phyloP scores from a whole-genome alignment of 2,113 vertebrate genomes.

The Canis aureus region DNA sequence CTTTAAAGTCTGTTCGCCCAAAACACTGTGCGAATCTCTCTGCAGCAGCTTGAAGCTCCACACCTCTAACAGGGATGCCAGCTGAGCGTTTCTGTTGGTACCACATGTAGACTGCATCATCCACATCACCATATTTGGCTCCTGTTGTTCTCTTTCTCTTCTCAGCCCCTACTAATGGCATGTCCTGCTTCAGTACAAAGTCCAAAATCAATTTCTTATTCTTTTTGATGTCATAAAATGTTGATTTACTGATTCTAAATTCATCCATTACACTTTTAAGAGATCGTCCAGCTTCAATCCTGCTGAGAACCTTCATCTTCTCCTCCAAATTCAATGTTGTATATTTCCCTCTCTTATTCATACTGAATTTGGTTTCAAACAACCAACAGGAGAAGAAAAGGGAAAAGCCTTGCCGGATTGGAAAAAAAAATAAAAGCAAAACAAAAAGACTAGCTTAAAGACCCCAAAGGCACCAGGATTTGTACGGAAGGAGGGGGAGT shows the following conservation, averaged over 20 bases:
- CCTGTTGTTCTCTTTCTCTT: slow-evolving; percentile 70
- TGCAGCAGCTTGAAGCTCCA: slow-evolving; percentile 68
- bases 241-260: slow-evolving; percentile 75
- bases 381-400: slow-evolving; percentile 9
- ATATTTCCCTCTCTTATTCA: slow-evolving; percentile 72
- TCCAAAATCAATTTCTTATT: slow-evolving; percentile 74
- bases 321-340: slow-evolving; percentile 71
- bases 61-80: slow-evolving; percentile 35
- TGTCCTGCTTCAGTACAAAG: slow-evolving; percentile 73
- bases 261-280: slow-evolving; percentile 72
- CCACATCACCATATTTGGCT: slow-evolving; percentile 63
- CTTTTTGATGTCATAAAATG: slow-evolving; percentile 76
- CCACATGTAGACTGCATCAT: slow-evolving; percentile 52
- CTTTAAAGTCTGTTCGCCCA: slow-evolving; percentile 64
- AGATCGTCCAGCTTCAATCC: slow-evolving; percentile 67
- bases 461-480: neutral
- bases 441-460: slow-evolving; percentile 14
- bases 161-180: slow-evolving; percentile 56
- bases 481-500: neutral
- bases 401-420: neutral
- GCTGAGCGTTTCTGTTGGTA: slow-evolving; percentile 61
- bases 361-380: slow-evolving; percentile 61
- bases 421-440: neutral
- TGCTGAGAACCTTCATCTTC: slow-evolving; percentile 75
- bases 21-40: slow-evolving; percentile 63